A percentile compares a stretch with the other conserved stretches of the same genome.
Evolutionary conservation across 2,113 vertebrate genomes (phyloP).

Genomic region (Ahaetulla prasina): DNA sequence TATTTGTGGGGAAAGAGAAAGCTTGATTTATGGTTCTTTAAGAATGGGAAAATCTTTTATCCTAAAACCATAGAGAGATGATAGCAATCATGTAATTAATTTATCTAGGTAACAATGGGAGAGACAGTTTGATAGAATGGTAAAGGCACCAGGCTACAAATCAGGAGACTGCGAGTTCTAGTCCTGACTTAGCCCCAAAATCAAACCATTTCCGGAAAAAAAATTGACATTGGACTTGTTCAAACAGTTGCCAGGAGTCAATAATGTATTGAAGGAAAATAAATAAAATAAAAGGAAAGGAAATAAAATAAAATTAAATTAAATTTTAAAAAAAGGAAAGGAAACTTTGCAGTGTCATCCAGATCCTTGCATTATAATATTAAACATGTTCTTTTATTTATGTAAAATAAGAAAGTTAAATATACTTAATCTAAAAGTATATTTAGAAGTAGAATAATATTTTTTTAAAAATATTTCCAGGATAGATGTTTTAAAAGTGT

Average conservation of each 20-base stretch:
- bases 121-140: background rate
- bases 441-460: conserved; percentile 25
- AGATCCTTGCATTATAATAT: background rate
- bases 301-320: too few species aligned
- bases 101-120: background rate
- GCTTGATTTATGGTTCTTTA: background rate
- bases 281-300: too few species aligned
- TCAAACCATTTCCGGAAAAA: background rate
- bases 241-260: background rate
- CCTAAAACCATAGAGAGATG: background rate
- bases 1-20: background rate
- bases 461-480: background rate
- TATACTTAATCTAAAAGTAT: conserved; percentile 22
- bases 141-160: background rate
- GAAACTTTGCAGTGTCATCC: background rate
- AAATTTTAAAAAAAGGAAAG: too few species aligned
- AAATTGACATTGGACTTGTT: background rate
- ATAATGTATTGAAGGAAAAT: background rate
- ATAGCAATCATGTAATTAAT: background rate
- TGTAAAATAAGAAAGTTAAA: conserved; percentile 2
- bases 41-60: background rate
- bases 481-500: background rate
- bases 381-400: conserved; percentile 8
- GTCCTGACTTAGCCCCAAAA: background rate
- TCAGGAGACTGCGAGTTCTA: background rate